phyloP scores from a whole-genome alignment of 2,113 vertebrate genomes.

The Triplophysa tibetana region DNA sequence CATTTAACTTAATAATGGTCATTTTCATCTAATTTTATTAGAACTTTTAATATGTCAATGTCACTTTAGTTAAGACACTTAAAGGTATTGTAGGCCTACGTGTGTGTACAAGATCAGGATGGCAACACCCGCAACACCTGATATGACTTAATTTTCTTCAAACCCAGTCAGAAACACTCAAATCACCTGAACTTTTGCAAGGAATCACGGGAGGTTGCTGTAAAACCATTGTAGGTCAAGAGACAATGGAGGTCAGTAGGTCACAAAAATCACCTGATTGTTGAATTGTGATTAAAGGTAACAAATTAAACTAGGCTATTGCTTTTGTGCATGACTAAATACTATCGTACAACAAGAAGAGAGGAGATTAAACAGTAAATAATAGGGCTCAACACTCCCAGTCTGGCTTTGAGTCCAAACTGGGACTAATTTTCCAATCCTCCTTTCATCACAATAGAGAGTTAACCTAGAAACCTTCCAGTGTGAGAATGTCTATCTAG shows the following conservation, averaged over 20 bases:
- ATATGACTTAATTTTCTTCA: no score
- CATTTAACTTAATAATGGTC: no score
- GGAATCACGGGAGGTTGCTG: not conserved
- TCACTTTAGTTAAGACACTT: no score
- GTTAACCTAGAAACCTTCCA: not conserved
- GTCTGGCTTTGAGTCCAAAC: not conserved
- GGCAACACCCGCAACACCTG: not conserved
- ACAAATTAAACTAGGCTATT: not conserved
- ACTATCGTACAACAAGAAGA: not conserved
- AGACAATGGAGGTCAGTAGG: constrained; percentile 25
- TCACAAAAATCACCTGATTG: not conserved
- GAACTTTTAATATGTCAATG: no score
- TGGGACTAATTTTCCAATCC: not conserved
- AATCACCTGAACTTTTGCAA: not conserved
- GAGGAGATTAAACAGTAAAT: not conserved
- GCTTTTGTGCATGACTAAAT: not conserved
- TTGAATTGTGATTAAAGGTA: not conserved
- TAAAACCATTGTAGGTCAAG: not conserved
- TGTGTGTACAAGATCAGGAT: no score
- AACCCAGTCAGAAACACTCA: no score
- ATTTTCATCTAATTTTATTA: no score
- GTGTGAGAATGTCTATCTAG: not conserved
- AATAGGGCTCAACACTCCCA: constrained; percentile 14
- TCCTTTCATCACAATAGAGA: constrained; percentile 10
- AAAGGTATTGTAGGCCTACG: no score